These are phyloP conservation scores for Rhineura floridana DNA, from an alignment of 2,113 vertebrate species.

Conservation along the genomic window DNA sequence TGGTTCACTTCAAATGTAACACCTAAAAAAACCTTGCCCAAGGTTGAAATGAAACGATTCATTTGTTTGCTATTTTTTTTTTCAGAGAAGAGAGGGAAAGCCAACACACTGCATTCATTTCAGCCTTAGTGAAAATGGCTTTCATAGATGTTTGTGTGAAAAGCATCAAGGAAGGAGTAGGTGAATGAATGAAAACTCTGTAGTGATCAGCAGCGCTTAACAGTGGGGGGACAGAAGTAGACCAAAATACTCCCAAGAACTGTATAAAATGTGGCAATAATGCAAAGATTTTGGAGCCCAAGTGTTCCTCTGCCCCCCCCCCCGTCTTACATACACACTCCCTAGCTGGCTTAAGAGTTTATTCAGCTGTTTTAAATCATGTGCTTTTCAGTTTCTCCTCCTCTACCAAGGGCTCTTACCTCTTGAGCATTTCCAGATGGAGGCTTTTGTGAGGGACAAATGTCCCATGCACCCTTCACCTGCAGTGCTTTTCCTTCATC, in stretches of 20 bases:
- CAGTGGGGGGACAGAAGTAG: background rate
- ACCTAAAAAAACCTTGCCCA: constrained; percentile 67
- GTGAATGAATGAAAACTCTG: constrained; percentile 78
- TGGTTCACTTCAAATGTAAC: constrained; percentile 75
- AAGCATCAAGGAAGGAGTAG: constrained; percentile 35
- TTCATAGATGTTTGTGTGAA: constrained; percentile 72
- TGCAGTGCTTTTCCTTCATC: too few relatives aligned
- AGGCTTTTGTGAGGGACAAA: background rate
- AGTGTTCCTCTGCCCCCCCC: too few relatives aligned
- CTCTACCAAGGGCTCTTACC: background rate
- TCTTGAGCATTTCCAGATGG: constrained; percentile 14
- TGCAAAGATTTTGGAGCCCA: background rate
- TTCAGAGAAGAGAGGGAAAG: background rate
- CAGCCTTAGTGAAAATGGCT: constrained; percentile 76
- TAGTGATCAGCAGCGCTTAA: constrained; percentile 54
- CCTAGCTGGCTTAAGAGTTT: background rate
- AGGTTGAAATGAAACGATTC: constrained; percentile 74
- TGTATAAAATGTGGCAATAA: background rate
- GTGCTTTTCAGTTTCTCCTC: background rate
- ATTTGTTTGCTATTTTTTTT: constrained; percentile 70
- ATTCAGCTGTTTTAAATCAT: constrained; percentile 2
- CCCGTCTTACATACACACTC: background rate
- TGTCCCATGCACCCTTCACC: background rate
- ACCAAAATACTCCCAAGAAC: background rate
- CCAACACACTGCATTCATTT: constrained; percentile 71